These are phyloP conservation scores for Nanorana parkeri DNA, from an alignment of 2,113 vertebrate genomes.

Conservation along the genomic window DNA sequence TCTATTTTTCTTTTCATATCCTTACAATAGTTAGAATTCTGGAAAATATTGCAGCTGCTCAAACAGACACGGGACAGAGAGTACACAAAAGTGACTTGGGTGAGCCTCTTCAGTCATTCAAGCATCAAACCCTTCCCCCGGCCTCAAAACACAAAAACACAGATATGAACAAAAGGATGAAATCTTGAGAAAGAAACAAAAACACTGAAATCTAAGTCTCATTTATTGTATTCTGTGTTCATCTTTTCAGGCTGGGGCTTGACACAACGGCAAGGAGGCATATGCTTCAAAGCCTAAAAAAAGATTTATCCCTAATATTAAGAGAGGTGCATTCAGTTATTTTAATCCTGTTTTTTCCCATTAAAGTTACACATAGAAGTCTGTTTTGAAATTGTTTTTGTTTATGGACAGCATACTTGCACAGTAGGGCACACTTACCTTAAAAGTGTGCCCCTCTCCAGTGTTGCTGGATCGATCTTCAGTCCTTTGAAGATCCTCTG, in stretches of 20 bases:
- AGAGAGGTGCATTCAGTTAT: no score
- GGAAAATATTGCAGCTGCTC: constrained; percentile 50
- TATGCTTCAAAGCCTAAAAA: no score
- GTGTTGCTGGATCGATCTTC: no score
- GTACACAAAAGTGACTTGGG: constrained; percentile 35
- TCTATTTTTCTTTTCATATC: constrained; percentile 2
- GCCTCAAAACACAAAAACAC: constrained; percentile 2
- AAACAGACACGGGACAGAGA: constrained; percentile 32
- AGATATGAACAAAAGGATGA: background rate
- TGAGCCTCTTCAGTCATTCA: constrained; percentile 17
- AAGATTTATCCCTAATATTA: no score
- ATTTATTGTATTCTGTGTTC: constrained; percentile 16
- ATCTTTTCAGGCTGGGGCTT: constrained; percentile 1
- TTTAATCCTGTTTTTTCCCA: no score
- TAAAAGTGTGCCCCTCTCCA: no score
- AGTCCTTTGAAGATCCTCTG: no score
- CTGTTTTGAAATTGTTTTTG: background rate
- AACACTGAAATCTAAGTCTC: constrained; percentile 17
- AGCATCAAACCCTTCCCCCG: constrained; percentile 20
- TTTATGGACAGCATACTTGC: no score
- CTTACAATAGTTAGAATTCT: constrained; percentile 8
- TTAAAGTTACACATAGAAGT: background rate
- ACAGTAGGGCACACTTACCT: no score
- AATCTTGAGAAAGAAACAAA: constrained; percentile 29
- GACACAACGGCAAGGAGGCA: background rate